These are phyloP conservation scores for Drosophila heteroneura DNA, from an alignment of 2,888 invertebrate genomes.

Conservation along the genomic window DNA sequence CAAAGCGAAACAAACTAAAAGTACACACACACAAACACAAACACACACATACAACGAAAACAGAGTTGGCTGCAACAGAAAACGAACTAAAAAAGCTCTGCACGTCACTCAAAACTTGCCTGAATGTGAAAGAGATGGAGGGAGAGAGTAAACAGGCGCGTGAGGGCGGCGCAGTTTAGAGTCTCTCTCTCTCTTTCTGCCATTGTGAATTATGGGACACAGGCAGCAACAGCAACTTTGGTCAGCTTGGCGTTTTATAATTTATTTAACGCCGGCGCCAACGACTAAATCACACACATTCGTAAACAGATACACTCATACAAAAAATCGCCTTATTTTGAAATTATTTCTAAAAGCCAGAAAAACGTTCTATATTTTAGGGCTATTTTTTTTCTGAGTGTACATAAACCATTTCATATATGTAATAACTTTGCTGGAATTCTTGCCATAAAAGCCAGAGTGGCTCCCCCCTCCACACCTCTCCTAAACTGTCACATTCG, in stretches of 20 bases:
- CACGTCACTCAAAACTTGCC: constrained; percentile 38
- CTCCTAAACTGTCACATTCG: not conserved
- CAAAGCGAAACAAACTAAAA: constrained; percentile 29
- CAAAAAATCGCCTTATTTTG: not conserved
- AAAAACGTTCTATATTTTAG: not conserved
- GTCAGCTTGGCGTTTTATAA: constrained; percentile 26
- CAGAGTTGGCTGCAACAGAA: constrained; percentile 26
- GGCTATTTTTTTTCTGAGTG: not conserved
- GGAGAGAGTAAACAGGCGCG: not conserved
- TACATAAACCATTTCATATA: not conserved
- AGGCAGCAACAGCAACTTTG: constrained; percentile 10
- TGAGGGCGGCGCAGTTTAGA: constrained; percentile 4
- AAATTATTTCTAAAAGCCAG: not conserved
- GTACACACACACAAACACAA: not conserved
- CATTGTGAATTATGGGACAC: constrained; percentile 31
- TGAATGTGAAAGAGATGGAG: not conserved
- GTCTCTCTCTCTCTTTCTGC: not conserved
- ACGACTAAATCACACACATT: not conserved
- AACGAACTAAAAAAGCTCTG: constrained; percentile 39
- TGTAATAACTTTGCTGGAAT: not conserved
- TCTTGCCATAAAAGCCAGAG: constrained; percentile 13
- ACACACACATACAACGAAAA: not conserved
- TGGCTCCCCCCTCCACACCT: not conserved
- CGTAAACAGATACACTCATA: not conserved
- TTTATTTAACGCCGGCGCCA: constrained; percentile 35